Conservation (phyloP, 2,113 vertebrate species). For the Nothoprocta pentlandii region DNA sequence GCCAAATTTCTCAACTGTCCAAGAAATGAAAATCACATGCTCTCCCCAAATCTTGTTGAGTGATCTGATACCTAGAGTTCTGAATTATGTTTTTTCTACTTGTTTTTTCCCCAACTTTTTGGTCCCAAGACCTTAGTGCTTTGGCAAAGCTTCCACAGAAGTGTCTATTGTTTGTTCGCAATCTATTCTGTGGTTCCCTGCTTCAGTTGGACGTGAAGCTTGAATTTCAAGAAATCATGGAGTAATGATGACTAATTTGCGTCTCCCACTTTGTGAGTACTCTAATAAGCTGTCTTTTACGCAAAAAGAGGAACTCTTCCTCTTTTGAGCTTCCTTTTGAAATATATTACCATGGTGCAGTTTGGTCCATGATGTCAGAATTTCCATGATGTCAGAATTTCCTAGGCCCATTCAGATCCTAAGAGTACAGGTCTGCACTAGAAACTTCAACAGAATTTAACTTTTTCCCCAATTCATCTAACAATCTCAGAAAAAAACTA, state of each 20-base stretch:
- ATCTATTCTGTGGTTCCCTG: neutral
- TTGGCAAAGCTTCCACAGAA: neutral
- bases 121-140: neutral
- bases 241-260: neutral
- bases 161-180: fast-evolving
- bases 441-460: neutral
- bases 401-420: fast-evolving
- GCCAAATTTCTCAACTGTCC: neutral
- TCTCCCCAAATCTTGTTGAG: fast-evolving
- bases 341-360: neutral
- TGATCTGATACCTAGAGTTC: neutral
- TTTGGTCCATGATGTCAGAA: fast-evolving
- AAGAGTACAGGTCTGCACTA: neutral
- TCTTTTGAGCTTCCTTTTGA: neutral
- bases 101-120: neutral
- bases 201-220: neutral
- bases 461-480: neutral
- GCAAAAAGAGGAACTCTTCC: neutral
- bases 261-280: neutral
- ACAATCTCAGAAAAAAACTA: neutral
- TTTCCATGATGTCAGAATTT: fast-evolving
- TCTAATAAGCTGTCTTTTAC: neutral
- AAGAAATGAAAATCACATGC: neutral
- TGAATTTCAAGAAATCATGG: neutral
- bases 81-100: neutral